Percentiles rank a stretch among this genome's conserved stretches.
Conservation (phyloP, 2,113 vertebrate genomes). For the Felis chaus region DNA sequence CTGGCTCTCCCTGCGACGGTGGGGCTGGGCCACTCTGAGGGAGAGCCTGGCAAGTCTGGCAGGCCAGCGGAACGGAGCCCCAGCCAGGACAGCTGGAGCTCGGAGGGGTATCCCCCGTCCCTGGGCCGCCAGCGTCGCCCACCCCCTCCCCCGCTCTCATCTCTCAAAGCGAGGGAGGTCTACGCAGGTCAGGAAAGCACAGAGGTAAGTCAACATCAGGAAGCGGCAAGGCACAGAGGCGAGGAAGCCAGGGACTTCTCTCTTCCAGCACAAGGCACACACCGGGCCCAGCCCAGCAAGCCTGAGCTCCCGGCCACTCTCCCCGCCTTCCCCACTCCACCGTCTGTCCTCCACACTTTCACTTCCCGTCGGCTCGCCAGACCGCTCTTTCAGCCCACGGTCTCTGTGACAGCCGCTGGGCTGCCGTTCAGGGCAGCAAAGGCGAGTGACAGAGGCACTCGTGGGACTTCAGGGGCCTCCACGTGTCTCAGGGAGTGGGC, state of each 20-base stretch:
- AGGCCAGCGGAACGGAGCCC: background rate
- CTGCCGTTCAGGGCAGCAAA: background rate
- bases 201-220: background rate
- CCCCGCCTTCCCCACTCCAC: rapidly evolving
- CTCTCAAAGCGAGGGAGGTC: background rate
- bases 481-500: background rate
- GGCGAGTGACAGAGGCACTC: rapidly evolving
- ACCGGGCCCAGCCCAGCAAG: background rate
- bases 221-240: background rate
- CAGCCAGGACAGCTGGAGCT: background rate
- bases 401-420: background rate
- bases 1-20: too few relatives aligned
- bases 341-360: rapidly evolving
- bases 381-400: rapidly evolving
- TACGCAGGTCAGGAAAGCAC: background rate
- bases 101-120: background rate
- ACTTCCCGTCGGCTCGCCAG: background rate
- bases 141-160: background rate
- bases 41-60: background rate
- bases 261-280: background rate
- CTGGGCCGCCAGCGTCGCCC: background rate
- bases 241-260: background rate
- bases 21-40: rapidly evolving
- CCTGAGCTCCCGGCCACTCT: background rate
- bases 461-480: background rate